Conservation (phyloP, 2,797 vertebrate species). For the Halcyon chelicuti region DNA sequence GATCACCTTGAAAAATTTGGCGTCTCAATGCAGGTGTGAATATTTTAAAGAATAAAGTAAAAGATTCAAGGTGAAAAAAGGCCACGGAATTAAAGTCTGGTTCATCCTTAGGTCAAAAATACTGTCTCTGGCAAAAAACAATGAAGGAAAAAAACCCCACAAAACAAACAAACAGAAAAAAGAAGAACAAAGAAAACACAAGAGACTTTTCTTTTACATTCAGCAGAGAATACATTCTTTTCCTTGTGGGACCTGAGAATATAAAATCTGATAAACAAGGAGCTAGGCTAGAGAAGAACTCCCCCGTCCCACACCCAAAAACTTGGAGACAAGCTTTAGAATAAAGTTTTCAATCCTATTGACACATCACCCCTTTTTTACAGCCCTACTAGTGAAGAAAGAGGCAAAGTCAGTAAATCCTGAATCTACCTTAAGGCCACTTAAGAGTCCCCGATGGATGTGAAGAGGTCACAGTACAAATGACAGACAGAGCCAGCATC, state of each 20-base stretch:
- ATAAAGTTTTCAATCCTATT: background rate
- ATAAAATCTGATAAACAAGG: background rate
- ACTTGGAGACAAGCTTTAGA: background rate
- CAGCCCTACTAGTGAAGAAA: background rate
- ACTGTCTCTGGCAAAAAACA: slow-evolving; percentile 43
- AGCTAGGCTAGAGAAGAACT: background rate
- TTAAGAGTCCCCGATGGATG: background rate
- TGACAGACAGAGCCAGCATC: background rate
- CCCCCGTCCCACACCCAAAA: background rate
- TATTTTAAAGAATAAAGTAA: slow-evolving; percentile 41
- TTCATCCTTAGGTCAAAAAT: slow-evolving; percentile 45
- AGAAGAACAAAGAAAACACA: too few relatives aligned
- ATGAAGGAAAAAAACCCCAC: background rate
- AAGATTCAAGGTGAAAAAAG: slow-evolving; percentile 30
- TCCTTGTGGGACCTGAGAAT: background rate
- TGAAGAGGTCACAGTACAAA: slow-evolving; percentile 6
- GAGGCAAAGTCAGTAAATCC: background rate
- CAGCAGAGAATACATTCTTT: background rate
- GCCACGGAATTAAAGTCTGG: slow-evolving; percentile 13
- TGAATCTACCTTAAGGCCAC: background rate
- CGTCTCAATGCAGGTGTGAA: slow-evolving; percentile 23
- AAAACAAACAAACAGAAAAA: background rate
- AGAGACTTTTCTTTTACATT: background rate
- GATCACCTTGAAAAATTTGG: slow-evolving; percentile 63
- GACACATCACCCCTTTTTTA: background rate